Percentiles rank a stretch among this genome's conserved stretches.
These are phyloP conservation scores for Neosalanx taihuensis DNA, from an alignment of 2,797 vertebrate species.

Conservation along the genomic window DNA sequence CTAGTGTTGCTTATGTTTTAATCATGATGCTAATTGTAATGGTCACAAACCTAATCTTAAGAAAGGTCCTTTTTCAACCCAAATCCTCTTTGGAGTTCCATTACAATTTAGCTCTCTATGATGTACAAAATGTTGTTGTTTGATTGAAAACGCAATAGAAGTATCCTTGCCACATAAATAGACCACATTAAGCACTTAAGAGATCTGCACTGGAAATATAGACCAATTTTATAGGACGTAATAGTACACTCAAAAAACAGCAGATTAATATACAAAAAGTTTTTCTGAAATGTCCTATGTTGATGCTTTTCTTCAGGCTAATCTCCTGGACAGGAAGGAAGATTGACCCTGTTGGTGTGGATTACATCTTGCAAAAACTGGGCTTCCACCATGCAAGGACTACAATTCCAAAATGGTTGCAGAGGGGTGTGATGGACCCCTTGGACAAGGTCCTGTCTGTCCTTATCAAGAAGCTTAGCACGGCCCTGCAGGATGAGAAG, in stretches of 20 bases:
- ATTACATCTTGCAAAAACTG: constrained; percentile 97
- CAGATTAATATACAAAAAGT: not conserved
- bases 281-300: not conserved
- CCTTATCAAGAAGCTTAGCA: constrained; percentile 96
- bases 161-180: too few species aligned
- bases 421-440: constrained; percentile 98
- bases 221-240: not conserved
- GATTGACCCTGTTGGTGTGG: constrained; percentile 97
- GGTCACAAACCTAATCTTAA: too few species aligned
- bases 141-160: too few species aligned
- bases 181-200: too few species aligned
- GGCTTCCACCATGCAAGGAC: constrained; percentile 98
- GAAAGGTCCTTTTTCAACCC: too few species aligned
- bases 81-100: too few species aligned
- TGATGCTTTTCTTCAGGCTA: constrained; percentile 70
- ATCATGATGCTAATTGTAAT: too few species aligned
- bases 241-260: not conserved
- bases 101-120: too few species aligned
- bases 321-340: constrained; percentile 99
- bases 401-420: constrained; percentile 99
- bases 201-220: too few species aligned
- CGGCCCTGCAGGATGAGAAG: constrained; percentile 93
- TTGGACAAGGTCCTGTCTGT: constrained; percentile 96
- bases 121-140: too few species aligned
- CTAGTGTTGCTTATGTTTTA: too few species aligned